Base-by-base conservation (phyloP, 2,888 invertebrate genomes). In the Argyresthia goedartella region DNA sequence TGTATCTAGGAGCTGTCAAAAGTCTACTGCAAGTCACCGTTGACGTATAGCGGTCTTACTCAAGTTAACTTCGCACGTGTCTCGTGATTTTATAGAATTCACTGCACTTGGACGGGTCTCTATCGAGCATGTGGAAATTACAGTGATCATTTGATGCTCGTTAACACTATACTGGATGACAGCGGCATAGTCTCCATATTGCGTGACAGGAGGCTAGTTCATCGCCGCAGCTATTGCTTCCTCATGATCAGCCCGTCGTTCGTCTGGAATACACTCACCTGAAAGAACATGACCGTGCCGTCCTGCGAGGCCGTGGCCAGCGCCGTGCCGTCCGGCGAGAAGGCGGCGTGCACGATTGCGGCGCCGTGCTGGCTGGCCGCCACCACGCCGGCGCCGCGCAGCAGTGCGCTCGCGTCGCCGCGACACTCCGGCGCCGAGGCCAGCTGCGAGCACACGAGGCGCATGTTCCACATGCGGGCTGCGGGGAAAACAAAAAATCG, bases 281-380 rank as follows among this genome's bases (percentile, higher is more conserved):
- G 94, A 74, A 93, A 95, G 76, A 96, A 96, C 64, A 93, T 92
- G 3, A 96, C 93, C 60, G 89, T 88, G 14, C 96, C 96, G 74
- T 95, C 94, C 4, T 88, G 77, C 66, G 92, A 91, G 1, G 94
- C 94, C 11, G 95, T 93, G 1, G 95, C 95, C 50, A 96, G 87
- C 1, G 95, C 95, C 8, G 94, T 93, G 3, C 95, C 95, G 79
- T 96, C 96, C 0, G 95, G 95, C 41, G 95, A 93, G 65, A 95
- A 92, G 1, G 93, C 90, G 2, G 93, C 93, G 78, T 94, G 93
- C n/a, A 92, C 89, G 45, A 95, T 91, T 16, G 90, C 87, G 64
- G 90, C 81, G 0, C 85, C 61, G 73, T 79, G 81, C 60, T 73
- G 69, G 39, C 61, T 60, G 6, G 62, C 61, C 36, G 59, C 54